Conservation (phyloP, 2,797 vertebrate species). For the Meriones psammophilus region DNA sequence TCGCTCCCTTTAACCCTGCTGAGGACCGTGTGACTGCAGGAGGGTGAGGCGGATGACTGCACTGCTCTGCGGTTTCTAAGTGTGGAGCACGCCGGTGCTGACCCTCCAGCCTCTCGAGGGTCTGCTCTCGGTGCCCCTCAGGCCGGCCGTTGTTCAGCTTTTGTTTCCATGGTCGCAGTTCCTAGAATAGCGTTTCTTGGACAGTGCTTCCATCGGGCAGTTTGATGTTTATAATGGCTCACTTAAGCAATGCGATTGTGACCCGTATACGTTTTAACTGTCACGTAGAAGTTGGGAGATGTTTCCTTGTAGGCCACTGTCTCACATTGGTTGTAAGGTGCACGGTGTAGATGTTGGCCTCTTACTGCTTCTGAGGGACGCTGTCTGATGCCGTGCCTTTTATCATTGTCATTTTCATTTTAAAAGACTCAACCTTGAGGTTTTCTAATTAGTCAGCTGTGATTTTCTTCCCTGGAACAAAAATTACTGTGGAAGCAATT, state of each 20-base stretch:
- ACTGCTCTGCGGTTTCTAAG: too few relatives aligned
- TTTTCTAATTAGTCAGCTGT: conserved; percentile 20
- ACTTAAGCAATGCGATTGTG: not conserved
- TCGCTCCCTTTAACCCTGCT: not conserved
- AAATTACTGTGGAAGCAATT: conserved; percentile 52
- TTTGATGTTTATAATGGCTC: conserved; percentile 18
- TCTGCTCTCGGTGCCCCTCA: not conserved
- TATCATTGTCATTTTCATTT: not conserved
- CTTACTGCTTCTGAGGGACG: not conserved
- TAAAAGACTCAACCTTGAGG: not conserved
- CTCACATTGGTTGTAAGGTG: not conserved
- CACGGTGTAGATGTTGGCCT: not conserved
- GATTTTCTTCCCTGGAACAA: conserved; percentile 46
- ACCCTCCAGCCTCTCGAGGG: not conserved
- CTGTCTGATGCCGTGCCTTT: not conserved
- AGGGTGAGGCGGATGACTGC: not conserved
- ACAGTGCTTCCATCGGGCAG: not conserved
- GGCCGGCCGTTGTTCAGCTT: not conserved
- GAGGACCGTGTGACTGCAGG: not conserved
- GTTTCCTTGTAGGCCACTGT: not conserved
- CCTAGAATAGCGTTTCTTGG: conserved; percentile 17
- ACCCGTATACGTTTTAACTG: not conserved
- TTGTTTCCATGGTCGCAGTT: not conserved
- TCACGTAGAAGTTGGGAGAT: not conserved
- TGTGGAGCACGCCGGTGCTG: not conserved